These are phyloP conservation scores for Oplegnathus fasciatus DNA, from an alignment of 2,113 vertebrate genomes.

Conservation along the genomic window DNA sequence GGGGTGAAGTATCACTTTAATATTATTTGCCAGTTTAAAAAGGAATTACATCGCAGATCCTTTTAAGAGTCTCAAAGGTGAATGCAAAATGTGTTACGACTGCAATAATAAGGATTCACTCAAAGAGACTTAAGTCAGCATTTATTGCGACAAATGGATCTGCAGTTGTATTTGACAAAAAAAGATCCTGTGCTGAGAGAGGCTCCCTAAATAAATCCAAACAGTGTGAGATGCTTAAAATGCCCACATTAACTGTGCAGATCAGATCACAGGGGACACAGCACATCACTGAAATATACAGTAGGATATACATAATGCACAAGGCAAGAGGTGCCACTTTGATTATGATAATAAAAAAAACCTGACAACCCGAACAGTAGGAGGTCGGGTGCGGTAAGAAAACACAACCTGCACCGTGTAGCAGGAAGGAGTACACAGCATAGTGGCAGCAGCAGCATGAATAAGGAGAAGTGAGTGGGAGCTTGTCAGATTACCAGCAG, in stretches of 20 bases:
- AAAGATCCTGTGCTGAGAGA: not conserved
- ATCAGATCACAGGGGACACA: conserved; percentile 16
- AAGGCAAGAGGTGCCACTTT: not conserved
- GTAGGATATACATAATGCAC: conserved; percentile 35
- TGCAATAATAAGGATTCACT: not conserved
- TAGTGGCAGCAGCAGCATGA: not conserved
- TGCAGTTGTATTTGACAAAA: not conserved
- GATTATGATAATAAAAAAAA: conserved; percentile 38
- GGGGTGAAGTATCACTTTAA: not conserved
- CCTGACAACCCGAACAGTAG: conserved; percentile 11
- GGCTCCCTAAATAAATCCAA: not conserved
- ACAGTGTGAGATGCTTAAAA: not conserved
- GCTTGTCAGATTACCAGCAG: conserved; percentile 7
- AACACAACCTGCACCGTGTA: not conserved
- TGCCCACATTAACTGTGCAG: not conserved
- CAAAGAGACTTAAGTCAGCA: not conserved
- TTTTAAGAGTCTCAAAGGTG: not conserved
- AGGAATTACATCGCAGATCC: not conserved
- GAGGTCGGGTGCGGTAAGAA: not conserved
- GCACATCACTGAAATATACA: conserved; percentile 8
- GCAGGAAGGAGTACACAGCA: conserved; percentile 7
- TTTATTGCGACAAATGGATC: not conserved
- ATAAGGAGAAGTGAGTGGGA: not conserved
- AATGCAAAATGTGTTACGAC: not conserved
- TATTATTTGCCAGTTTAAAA: not conserved